phyloP scores from a whole-genome alignment of 2,888 invertebrate species.

The Stenurella melanura region DNA sequence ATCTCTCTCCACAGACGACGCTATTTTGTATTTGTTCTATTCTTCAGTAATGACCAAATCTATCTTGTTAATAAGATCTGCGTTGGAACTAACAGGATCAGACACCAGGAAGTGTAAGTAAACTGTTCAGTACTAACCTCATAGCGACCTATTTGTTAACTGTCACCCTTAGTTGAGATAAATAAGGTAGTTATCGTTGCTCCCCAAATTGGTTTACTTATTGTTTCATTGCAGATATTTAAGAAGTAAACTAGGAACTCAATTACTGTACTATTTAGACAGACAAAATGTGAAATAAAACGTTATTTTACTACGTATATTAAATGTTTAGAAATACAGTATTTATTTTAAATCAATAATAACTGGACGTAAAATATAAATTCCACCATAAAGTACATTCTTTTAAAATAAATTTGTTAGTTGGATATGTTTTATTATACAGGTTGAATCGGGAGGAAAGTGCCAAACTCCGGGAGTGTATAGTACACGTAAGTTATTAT shows the following conservation, averaged over 20 bases:
- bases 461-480: no score
- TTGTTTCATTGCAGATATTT: constrained; percentile 36
- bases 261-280: background rate
- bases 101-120: constrained; percentile 70
- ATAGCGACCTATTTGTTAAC: constrained; percentile 70
- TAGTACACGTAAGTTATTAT: no score
- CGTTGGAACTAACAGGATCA: constrained; percentile 66
- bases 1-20: constrained; percentile 32
- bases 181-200: constrained; percentile 64
- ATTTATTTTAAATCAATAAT: no score
- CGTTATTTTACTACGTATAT: no score
- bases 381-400: no score
- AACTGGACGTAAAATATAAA: no score
- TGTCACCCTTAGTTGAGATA: constrained; percentile 69
- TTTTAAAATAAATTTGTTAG: no score
- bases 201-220: constrained; percentile 39
- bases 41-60: constrained; percentile 61
- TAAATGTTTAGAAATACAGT: no score
- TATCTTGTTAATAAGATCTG: constrained; percentile 71
- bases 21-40: constrained; percentile 45
- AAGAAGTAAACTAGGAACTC: constrained; percentile 7
- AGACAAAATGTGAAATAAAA: background rate
- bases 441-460: no score
- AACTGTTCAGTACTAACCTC: constrained; percentile 67
- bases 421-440: no score